Evolutionary conservation across 2,888 invertebrate species (phyloP), one percentile per base, ranked within the genome.

Genomic region (Noctua janthe): DNA sequence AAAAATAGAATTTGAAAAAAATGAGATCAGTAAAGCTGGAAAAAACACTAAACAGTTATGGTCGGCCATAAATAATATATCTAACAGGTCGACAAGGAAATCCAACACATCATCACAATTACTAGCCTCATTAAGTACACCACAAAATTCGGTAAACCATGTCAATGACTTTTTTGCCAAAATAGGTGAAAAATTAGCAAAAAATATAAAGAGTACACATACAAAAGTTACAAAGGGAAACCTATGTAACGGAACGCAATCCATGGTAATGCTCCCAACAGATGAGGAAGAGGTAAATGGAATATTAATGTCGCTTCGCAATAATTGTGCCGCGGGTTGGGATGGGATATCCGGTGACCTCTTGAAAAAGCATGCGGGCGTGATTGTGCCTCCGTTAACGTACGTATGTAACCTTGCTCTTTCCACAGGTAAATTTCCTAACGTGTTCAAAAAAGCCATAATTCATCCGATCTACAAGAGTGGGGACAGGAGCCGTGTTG

Each of bases 241-340:
- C 10, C 49, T 49, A 15, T 11, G 15, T 49, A 49, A 49, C 15
- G 15, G 49, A 23, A 8, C 23, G 20, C 69, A n/a, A 29, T 29
- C 49, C 17, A 70, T 29, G 29, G 49, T 17, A 49, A 17, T 49
- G n/a, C 49, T 35, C 3, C 72, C 77, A 3, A 80, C 80, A 6
- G 82, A 80, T 47, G 71, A 81, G 29, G 47, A 13, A 2, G 84
- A 87, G 47, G 64, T 86, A 2, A 49, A 64, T 0, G 4, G 6
- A n/a, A 11, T 77, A 23, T 35, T 84, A 6, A 39, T 39, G 39
- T 39, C 39, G 39, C 39, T 39, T 5, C 39, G 39, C 6, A 39
- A 39, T 39, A 39, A 39, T 6, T 78, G 76, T 67, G 74, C 78
- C 4, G 43, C 43, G 17, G 82, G 82, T 1, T 82, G 83, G 80